A percentile compares a stretch with the other conserved stretches of the same genome.
phyloP scores from a whole-genome alignment of 2,113 vertebrate genomes.

The Eleginops maclovinus region DNA sequence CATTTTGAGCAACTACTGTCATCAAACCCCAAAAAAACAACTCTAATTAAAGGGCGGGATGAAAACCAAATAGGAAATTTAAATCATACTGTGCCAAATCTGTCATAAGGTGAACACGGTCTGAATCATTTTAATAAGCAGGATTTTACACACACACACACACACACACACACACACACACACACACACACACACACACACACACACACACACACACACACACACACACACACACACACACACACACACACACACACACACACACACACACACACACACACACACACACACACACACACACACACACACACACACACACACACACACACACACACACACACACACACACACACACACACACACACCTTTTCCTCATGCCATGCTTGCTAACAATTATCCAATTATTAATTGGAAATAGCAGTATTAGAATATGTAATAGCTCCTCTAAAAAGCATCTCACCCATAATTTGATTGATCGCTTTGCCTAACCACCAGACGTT shows the following conservation, averaged over 20 bases:
- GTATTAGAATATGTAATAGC: conserved; percentile 58
- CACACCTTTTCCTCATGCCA: conserved; percentile 13
- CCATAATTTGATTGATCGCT: conserved; percentile 58
- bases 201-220: not conserved
- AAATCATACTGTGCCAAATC: conserved; percentile 31
- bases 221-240: not conserved
- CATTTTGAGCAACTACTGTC: conserved; percentile 8
- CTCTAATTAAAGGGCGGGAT: conserved; percentile 43
- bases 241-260: not conserved
- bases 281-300: not conserved
- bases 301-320: not conserved
- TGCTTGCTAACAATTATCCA: conserved; percentile 43
- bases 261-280: not conserved
- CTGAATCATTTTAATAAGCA: conserved; percentile 51
- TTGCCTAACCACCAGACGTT: conserved; percentile 30
- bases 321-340: not conserved
- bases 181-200: not conserved
- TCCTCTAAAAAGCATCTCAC: conserved; percentile 28
- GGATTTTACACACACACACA: conserved; percentile 5
- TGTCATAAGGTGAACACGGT: conserved; percentile 35
- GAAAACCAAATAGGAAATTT: conserved; percentile 14
- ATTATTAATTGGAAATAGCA: conserved; percentile 50
- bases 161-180: not conserved
- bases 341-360: conserved; percentile 1
- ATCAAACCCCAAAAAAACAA: conserved; percentile 2